Evolutionary conservation across 1,140 invertebrate species (phyloP), one percentile per base, ranked within the genome.

Genomic region (Yoshiicerus persimilis): DNA sequence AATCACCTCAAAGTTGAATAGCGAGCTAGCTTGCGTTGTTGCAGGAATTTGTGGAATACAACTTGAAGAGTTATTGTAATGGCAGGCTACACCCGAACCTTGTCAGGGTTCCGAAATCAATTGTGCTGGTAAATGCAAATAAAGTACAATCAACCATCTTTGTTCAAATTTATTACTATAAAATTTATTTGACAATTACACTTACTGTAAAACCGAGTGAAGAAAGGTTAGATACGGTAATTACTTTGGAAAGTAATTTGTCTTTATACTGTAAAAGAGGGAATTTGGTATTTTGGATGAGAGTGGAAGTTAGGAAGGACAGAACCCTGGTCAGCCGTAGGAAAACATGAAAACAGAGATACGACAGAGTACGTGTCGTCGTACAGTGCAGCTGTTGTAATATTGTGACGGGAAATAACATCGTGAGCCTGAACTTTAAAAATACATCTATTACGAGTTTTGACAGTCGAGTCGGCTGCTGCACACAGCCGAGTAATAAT

Each of bases 321-420:
- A n/a, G n/a, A 56, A 56, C 47, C 47, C 47, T 56, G 47, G 47
- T 56, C 47, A 56, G 20, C 47, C n/a, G 47, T 16, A 56, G n/a
- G 16, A 56, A 56, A 56, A 56, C 47, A 70, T 70, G 66, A 70
- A 32, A 70, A 70, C 23, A 30, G 30, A 70, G 66, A 70, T 70
- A 38, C 4, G 75, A 27, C 23, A 36, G 70, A 38, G 75, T 80
- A 80, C 75, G 32, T 38, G 30, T 34, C 75, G 75, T 80, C 75
- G 30, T 38, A 32, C 75, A 34, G 75, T 36, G 34, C 75, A 36
- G 75, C 32, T 80, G 75, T 38, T 80, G 75, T 80, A 80, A 80
- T 80, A 38, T 80, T 80, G 75, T 80, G 66, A 80, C 75, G 32
- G 75, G 75, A 80, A 80, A 80, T 80, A 80, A 80, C 75, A 38